A percentile compares a stretch with the other conserved stretches of the same genome.
Evolutionary conservation across 2,888 invertebrate species (phyloP).

Genomic region (Adelognathus sp.): DNA sequence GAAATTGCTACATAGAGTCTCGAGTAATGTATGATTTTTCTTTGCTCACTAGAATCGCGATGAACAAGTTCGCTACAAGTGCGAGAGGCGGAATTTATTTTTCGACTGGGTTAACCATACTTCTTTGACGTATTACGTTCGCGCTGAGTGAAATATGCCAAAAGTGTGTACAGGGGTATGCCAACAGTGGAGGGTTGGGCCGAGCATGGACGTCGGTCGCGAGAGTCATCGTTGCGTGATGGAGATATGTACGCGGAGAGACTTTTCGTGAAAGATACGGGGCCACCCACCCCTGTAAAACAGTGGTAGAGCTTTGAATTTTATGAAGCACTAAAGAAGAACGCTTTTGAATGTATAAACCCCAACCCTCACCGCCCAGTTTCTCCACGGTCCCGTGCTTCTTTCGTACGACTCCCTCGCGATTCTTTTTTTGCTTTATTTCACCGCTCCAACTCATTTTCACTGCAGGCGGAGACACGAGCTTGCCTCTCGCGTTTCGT

Average conservation of each 20-base stretch:
- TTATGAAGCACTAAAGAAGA: constrained; percentile 58
- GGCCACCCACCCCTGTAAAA: constrained; percentile 34
- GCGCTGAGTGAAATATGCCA: not conserved
- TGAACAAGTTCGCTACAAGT: not conserved
- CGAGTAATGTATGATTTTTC: too few species aligned
- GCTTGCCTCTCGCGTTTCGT: not conserved
- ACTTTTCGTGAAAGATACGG: constrained; percentile 6
- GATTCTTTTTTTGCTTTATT: not conserved
- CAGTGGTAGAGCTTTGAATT: constrained; percentile 62
- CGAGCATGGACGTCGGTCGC: constrained; percentile 3
- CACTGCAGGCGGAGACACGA: not conserved
- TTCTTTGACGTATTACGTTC: not conserved
- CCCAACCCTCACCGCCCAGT: not conserved
- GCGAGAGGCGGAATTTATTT: not conserved
- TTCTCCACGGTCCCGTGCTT: not conserved
- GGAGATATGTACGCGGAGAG: constrained; percentile 3
- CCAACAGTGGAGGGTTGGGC: not conserved
- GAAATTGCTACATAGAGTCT: too few species aligned
- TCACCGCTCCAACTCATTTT: constrained; percentile 1
- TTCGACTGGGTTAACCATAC: not conserved
- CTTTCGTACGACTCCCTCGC: constrained; percentile 20
- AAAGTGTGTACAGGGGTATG: not conserved
- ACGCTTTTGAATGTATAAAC: constrained; percentile 47
- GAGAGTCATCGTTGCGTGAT: constrained; percentile 23
- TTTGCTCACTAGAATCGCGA: not conserved